Conservation (phyloP, 2,888 invertebrate genomes). For the Thecophora atra region DNA sequence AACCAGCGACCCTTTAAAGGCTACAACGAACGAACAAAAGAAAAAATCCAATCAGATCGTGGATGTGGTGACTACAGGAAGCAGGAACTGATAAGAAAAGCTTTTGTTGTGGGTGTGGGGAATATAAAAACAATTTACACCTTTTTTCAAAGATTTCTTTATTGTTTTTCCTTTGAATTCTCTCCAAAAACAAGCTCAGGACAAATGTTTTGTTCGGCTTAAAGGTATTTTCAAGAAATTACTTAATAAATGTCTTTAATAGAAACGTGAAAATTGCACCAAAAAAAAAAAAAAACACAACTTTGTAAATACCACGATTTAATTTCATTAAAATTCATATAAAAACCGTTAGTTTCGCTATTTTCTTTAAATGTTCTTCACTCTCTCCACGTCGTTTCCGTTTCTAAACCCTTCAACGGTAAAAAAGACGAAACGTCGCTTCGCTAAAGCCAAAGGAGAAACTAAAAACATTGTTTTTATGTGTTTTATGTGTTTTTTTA, state of each 20-base stretch:
- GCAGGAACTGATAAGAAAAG: too few relatives aligned
- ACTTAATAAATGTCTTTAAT: not conserved
- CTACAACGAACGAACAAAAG: not conserved
- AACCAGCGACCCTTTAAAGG: not conserved
- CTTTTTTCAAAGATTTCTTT: not conserved
- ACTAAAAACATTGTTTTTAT: conserved; percentile 1
- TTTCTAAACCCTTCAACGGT: not conserved
- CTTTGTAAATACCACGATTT: conserved; percentile 15
- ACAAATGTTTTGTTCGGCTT: conserved; percentile 45
- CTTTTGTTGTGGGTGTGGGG: not conserved
- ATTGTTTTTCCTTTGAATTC: not conserved
- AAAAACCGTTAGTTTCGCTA: too few relatives aligned
- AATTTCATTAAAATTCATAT: too few relatives aligned
- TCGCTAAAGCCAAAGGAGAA: not conserved
- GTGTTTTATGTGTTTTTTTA: conserved; percentile 17
- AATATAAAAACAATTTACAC: too few relatives aligned
- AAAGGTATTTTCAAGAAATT: conserved; percentile 41
- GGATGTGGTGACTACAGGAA: too few relatives aligned
- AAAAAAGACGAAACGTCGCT: not conserved
- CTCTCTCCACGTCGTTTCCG: not conserved
- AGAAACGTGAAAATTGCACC: not conserved
- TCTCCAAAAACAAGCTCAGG: conserved; percentile 33
- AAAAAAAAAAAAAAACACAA: not conserved
- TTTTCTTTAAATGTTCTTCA: too few relatives aligned
- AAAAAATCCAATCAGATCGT: not conserved